These are phyloP conservation scores for Ochotona curzoniae DNA, from an alignment of 2,113 vertebrate species.

Conservation along the genomic window DNA sequence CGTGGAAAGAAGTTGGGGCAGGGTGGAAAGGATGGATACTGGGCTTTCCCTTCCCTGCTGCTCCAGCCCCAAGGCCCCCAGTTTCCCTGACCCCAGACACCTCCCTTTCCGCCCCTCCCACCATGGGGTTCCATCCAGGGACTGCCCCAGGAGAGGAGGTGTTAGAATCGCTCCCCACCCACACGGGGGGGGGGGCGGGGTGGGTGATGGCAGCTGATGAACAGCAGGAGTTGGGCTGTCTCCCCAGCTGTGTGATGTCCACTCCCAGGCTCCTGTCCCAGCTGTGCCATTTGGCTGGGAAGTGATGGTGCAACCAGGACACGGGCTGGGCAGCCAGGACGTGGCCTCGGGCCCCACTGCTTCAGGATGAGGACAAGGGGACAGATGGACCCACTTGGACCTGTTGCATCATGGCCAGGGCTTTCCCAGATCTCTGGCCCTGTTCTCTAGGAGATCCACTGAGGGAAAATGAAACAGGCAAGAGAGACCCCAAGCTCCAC, in stretches of 20 bases:
- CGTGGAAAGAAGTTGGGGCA: slow-evolving; percentile 69
- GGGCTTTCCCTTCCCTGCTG: not conserved
- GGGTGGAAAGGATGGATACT: slow-evolving; percentile 41
- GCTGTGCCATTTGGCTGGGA: not conserved
- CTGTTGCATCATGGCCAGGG: too few relatives aligned
- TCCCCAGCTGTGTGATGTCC: not conserved
- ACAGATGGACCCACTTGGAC: too few relatives aligned
- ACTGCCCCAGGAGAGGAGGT: not conserved
- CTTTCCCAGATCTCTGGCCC: too few relatives aligned
- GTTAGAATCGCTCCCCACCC: too few relatives aligned
- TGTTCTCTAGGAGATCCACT: not conserved
- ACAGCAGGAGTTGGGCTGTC: not conserved
- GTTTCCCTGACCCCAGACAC: too few relatives aligned
- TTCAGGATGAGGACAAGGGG: not conserved
- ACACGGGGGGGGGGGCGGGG: too few relatives aligned
- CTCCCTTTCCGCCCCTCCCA: too few relatives aligned
- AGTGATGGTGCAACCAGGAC: not conserved
- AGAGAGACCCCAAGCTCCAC: not conserved
- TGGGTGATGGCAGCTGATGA: not conserved
- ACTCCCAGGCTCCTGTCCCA: not conserved
- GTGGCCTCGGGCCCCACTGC: not conserved
- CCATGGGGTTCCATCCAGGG: not conserved
- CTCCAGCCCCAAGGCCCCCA: not conserved
- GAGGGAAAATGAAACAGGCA: not conserved
- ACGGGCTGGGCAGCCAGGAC: not conserved